Evolutionary conservation across 2,888 invertebrate genomes (phyloP).

Genomic region (Cenopis cana): DNA sequence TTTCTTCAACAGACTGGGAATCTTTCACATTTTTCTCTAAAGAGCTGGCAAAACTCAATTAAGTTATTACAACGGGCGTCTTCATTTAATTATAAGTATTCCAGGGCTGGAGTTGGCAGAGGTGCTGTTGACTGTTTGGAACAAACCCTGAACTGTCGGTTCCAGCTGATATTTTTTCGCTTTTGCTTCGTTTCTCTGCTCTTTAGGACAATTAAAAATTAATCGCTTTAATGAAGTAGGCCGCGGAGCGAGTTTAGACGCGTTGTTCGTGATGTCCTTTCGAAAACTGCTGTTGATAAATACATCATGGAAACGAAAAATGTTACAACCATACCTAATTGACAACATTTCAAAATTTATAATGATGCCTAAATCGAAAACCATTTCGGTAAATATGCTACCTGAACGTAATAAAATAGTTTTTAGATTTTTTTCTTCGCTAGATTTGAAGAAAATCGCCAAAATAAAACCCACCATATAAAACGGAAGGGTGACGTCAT

Average conservation of each 20-base stretch:
- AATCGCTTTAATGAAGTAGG: conserved; percentile 30
- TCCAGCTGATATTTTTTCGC: conserved; percentile 31
- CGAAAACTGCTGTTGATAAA: not conserved
- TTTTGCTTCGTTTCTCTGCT: conserved; percentile 16
- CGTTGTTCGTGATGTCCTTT: conserved; percentile 3
- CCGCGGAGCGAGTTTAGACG: not conserved
- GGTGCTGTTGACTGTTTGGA: conserved; percentile 41
- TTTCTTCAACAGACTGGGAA: conserved; percentile 31
- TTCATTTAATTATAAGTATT: conserved; percentile 51
- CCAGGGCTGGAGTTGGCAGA: conserved; percentile 42
- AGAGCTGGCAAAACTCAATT: conserved; percentile 43
- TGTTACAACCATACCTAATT: no score
- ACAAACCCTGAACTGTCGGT: conserved; percentile 39
- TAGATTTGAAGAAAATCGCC: no score
- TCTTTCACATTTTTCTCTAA: conserved; percentile 38
- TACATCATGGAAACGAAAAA: no score
- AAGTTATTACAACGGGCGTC: conserved; percentile 43
- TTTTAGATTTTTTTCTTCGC: no score
- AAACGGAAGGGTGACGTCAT: no score
- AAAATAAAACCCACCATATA: no score
- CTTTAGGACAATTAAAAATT: conserved; percentile 38
- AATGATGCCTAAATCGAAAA: no score
- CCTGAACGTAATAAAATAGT: no score
- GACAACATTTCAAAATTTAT: no score
- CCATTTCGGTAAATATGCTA: no score